Evolutionary conservation across 2,113 vertebrate genomes (phyloP), one percentile per base, ranked within the genome.

Genomic region (Furnarius figulus): DNA sequence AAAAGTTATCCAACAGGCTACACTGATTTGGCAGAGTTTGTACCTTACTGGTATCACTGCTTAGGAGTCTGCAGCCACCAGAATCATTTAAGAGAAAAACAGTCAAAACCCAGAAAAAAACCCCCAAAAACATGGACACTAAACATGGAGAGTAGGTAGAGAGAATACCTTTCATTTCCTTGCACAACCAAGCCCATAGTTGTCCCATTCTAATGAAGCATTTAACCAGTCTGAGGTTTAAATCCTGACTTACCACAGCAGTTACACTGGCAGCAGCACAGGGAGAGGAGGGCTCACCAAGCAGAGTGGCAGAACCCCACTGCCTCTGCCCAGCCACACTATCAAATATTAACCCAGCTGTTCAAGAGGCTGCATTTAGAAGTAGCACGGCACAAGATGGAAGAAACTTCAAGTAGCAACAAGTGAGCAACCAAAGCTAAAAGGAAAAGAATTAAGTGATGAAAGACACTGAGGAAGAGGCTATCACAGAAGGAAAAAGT

Each of bases 261-360:
- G 89, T 83, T 92, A 70, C 35, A 10, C 49, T 37, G 59, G 25
- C 30, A 77, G 77, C 68, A 95, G 73, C 1, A 6, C 3, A 49
- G 70, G 8, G 27, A 91, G 68, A 80, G 16, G n/a, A 89, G 42
- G 16, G 28, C 17, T 89, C 0, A 0, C 27, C 1, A 10, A 77
- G 68, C 16, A 35, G 24, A 65, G 33, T 8, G 14, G 53, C 53
- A 85, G 73, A 93, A 63, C 72, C 3, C 9, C 17, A 5, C 33
- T 4, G 15, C n/a, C 61, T 76, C 81, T 8, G 2, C 44, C 49
- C 63, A 77, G 50, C 8, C 35, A 23, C 50, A 15, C 30, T 0
- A 0, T 88, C 76, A 95, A 95, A 92, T 33, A 96, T 97, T 97
- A 97, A 97, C 85, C 39, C 55, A 50, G 84, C 59, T 16, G 40